Conservation (phyloP, 1,140 invertebrate species). For the Triops longicaudatus region DNA sequence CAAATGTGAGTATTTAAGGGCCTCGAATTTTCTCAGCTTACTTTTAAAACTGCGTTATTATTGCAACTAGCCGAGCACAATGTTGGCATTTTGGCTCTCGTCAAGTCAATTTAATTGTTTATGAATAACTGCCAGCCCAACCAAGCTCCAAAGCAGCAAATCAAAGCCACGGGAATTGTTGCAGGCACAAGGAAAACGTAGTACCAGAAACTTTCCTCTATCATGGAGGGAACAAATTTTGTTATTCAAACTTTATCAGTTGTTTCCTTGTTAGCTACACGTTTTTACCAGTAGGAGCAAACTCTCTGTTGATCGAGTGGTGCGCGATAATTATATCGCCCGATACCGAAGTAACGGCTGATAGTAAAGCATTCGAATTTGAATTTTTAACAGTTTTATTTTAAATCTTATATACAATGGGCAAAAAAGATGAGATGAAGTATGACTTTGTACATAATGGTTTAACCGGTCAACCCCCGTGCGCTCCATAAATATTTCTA, state of each 20-base stretch:
- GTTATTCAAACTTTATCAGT: too few species aligned
- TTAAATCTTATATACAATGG: slow-evolving; percentile 1
- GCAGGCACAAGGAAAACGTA: slow-evolving; percentile 20
- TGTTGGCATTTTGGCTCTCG: slow-evolving; percentile 34
- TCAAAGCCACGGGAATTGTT: slow-evolving; percentile 18
- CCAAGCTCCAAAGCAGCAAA: slow-evolving; percentile 23
- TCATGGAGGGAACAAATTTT: background rate
- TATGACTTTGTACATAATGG: slow-evolving; percentile 12
- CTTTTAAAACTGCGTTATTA: slow-evolving; percentile 60
- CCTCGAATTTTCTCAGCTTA: slow-evolving; percentile 37
- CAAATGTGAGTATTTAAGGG: slow-evolving; percentile 26
- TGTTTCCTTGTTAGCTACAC: too few species aligned
- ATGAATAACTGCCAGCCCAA: slow-evolving; percentile 28
- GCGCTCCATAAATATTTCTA: background rate
- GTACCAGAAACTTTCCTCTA: slow-evolving; percentile 12
- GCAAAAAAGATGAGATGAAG: slow-evolving; percentile 9
- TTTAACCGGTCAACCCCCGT: background rate
- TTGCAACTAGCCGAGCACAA: slow-evolving; percentile 59
- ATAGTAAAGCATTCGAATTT: background rate
- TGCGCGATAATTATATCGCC: background rate
- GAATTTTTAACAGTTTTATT: background rate
- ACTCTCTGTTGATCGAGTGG: too few species aligned
- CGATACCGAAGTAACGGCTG: background rate
- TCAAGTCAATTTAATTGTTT: slow-evolving; percentile 27
- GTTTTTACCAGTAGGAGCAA: too few species aligned